Evolutionary conservation across 1,140 invertebrate genomes (phyloP).

Genomic region (Chrysomallon squamiferum): DNA sequence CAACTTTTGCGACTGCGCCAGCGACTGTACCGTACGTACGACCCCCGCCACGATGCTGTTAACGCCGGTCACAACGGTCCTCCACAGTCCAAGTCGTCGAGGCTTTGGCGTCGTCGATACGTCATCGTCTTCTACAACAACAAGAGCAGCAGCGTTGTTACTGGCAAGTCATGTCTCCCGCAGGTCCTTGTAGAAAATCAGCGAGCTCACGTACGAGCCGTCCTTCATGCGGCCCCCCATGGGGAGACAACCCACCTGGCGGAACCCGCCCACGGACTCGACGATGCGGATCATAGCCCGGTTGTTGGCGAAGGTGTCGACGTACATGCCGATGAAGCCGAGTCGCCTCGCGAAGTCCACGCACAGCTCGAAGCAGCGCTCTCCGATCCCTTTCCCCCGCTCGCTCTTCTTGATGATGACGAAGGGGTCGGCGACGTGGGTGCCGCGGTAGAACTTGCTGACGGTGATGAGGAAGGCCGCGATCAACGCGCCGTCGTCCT

Average conservation of each 20-base stretch:
- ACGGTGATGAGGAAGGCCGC: constrained; percentile 39
- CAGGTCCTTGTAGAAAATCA: constrained; percentile 40
- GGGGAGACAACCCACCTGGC: constrained; percentile 39
- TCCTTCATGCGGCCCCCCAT: constrained; percentile 37
- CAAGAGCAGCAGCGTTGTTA: too few species aligned
- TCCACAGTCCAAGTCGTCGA: too few species aligned
- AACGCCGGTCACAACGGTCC: too few species aligned
- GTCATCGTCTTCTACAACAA: too few species aligned
- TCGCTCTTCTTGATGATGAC: constrained; percentile 33
- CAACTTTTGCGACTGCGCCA: too few species aligned
- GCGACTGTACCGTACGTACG: too few species aligned
- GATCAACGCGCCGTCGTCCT: constrained; percentile 31
- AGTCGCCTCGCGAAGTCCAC: constrained; percentile 30
- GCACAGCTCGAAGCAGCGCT: constrained; percentile 28
- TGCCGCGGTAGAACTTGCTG: constrained; percentile 43
- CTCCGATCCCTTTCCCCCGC: constrained; percentile 29
- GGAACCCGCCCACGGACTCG: constrained; percentile 32
- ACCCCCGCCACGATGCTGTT: too few species aligned
- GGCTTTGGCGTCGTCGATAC: too few species aligned
- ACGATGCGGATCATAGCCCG: constrained; percentile 34
- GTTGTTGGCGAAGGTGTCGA: constrained; percentile 47
- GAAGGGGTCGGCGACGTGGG: constrained; percentile 35
- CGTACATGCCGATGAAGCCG: constrained; percentile 39
- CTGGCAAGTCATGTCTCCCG: too few species aligned
- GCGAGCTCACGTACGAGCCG: constrained; percentile 27